Conservation (phyloP, 2,888 invertebrate species). For the Linyphia triangularis region DNA sequence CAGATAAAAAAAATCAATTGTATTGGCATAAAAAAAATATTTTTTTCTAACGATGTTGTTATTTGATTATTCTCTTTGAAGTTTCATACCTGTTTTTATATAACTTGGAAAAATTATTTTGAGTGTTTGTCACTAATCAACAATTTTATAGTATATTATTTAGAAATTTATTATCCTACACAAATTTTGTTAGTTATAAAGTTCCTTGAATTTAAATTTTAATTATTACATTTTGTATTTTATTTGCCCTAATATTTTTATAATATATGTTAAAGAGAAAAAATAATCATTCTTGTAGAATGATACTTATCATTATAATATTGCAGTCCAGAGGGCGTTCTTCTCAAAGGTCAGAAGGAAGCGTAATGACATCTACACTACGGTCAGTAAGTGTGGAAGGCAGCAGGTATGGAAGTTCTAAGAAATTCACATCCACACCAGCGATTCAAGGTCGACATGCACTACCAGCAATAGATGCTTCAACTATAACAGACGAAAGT, state of each 20-base stretch:
- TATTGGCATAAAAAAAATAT: no score
- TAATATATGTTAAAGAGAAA: no score
- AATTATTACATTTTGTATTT: not conserved
- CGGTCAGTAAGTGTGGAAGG: not conserved
- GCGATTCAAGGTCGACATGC: not conserved
- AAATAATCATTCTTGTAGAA: no score
- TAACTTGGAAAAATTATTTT: no score
- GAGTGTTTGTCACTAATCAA: not conserved
- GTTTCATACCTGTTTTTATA: no score
- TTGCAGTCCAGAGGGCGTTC: not conserved
- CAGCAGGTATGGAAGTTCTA: not conserved
- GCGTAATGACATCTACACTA: not conserved
- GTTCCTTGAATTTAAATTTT: not conserved
- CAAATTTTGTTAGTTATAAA: not conserved
- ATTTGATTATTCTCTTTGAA: no score
- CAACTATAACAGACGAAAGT: not conserved
- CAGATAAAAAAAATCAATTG: no score
- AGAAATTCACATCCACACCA: slow-evolving; percentile 3
- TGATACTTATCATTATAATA: not conserved
- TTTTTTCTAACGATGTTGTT: no score
- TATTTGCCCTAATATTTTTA: not conserved
- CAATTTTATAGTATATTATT: not conserved
- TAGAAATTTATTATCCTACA: not conserved
- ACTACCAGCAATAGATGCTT: slow-evolving; percentile 15
- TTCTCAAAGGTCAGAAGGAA: not conserved